phyloP scores from a whole-genome alignment of 2,113 vertebrate genomes.

The Balaenoptera acutorostrata region DNA sequence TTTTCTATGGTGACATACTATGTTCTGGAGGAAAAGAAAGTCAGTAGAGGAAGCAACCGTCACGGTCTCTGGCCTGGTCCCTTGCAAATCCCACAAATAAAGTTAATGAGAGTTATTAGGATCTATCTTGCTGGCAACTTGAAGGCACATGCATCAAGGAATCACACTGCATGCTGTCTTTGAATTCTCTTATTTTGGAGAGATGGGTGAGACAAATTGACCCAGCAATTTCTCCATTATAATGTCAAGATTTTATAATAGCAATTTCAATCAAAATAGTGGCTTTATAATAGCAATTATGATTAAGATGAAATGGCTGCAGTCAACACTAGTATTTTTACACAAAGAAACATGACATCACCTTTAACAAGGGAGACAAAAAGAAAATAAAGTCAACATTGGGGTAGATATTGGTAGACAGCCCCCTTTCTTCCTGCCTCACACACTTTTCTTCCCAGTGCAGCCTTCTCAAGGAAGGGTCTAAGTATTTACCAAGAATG shows the following conservation, averaged over 20 bases:
- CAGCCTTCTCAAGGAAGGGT: not conserved
- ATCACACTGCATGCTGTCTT: not conserved
- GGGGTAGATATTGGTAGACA: not conserved
- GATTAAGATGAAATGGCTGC: not conserved
- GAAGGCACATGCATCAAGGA: not conserved
- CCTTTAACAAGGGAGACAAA: not conserved
- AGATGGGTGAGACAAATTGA: not conserved
- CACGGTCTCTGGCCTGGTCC: not conserved
- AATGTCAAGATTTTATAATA: not conserved
- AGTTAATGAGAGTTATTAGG: not conserved
- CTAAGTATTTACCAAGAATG: not conserved
- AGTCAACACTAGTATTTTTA: conserved; percentile 13
- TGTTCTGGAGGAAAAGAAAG: not conserved
- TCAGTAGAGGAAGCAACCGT: not conserved
- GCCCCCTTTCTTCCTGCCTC: fast-evolving
- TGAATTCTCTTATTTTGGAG: not conserved
- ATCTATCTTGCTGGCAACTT: not conserved
- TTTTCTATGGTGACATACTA: not conserved
- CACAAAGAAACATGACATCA: not conserved
- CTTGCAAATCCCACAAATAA: not conserved
- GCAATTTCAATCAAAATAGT: not conserved
- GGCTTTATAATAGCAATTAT: not conserved
- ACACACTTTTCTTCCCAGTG: not conserved
- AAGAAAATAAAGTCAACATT: not conserved
- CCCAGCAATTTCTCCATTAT: not conserved